Percentiles rank a stretch among this genome's conserved stretches.
Conservation (phyloP, 2,113 vertebrate genomes). For the Cinclus mexicanus region DNA sequence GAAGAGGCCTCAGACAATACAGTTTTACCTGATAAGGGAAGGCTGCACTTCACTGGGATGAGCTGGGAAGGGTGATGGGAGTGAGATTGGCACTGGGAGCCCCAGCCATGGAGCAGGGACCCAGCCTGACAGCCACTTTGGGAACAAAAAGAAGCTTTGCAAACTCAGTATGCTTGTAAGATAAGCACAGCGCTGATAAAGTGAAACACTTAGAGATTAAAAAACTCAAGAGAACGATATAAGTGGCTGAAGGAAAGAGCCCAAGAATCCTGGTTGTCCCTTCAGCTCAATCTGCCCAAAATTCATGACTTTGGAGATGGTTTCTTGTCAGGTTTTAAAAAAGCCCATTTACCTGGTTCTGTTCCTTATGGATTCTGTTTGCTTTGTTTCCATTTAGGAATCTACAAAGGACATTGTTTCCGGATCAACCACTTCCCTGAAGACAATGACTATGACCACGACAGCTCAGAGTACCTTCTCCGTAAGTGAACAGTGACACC, state of each 20-base stretch:
- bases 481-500: slow-evolving; percentile 78
- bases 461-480: slow-evolving; percentile 95
- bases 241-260: not conserved
- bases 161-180: not conserved
- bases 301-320: not conserved
- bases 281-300: not conserved
- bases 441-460: slow-evolving; percentile 94
- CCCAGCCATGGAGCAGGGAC: not conserved
- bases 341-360: not conserved
- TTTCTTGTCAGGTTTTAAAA: not conserved
- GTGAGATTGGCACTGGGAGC: not conserved
- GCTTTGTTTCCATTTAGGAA: slow-evolving; percentile 74
- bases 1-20: not conserved
- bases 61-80: not conserved
- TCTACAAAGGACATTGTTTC: slow-evolving; percentile 95
- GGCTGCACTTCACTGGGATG: not conserved
- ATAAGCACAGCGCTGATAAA: not conserved
- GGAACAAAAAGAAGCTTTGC: not conserved
- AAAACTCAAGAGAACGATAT: not conserved
- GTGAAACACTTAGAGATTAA: slow-evolving; percentile 10
- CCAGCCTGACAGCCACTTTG: not conserved
- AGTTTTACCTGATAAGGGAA: not conserved
- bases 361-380: not conserved
- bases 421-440: slow-evolving; percentile 97
- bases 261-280: not conserved